These are phyloP conservation scores for Datnioides undecimradiatus DNA, from an alignment of 2,113 vertebrate species.

Conservation along the genomic window DNA sequence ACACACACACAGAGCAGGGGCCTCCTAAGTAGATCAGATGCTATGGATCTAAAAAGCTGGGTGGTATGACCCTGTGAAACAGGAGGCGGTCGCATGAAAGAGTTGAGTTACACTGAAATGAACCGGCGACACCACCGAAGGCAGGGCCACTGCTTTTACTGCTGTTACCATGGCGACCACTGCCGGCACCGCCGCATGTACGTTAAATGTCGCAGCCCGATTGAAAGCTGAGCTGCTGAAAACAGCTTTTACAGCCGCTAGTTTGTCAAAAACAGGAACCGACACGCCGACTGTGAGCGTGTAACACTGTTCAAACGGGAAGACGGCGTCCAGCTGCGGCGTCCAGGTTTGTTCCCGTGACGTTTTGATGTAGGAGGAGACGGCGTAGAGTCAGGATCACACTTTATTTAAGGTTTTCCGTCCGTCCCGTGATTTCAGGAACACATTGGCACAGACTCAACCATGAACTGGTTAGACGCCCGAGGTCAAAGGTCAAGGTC, in stretches of 20 bases:
- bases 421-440: too few relatives aligned
- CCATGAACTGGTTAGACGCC: too few relatives aligned
- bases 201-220: neutral
- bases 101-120: constrained; percentile 28
- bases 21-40: constrained; percentile 80
- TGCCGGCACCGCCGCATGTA: neutral
- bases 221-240: neutral
- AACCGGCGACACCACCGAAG: constrained; percentile 32
- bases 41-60: constrained; percentile 75
- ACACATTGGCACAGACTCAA: too few relatives aligned
- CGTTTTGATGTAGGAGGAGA: too few relatives aligned
- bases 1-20: constrained; percentile 43
- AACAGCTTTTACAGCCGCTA: too few relatives aligned
- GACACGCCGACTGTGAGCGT: too few relatives aligned
- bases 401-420: too few relatives aligned
- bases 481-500: too few relatives aligned
- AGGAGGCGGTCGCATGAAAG: constrained; percentile 38
- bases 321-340: too few relatives aligned
- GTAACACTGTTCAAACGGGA: too few relatives aligned
- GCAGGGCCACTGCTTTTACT: neutral
- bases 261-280: neutral
- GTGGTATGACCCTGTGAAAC: constrained; percentile 66
- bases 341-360: too few relatives aligned
- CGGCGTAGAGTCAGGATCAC: too few relatives aligned
- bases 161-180: neutral